Percentiles rank a stretch among this genome's conserved stretches.
These are phyloP conservation scores for Microcebus jonahi DNA, from an alignment of 2,113 vertebrate species.

Conservation along the genomic window DNA sequence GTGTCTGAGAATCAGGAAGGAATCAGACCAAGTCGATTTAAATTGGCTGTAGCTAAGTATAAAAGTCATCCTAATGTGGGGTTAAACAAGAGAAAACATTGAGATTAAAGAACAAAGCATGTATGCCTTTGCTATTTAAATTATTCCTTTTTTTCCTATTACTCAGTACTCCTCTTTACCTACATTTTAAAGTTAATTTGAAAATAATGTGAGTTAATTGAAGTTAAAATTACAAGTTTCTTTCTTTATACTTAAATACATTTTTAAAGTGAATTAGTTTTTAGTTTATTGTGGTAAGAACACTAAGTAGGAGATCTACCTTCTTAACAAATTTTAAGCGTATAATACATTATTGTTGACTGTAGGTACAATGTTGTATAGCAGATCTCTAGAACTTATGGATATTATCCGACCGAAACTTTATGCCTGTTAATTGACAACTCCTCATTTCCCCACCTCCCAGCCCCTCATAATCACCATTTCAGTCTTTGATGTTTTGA, in stretches of 20 bases:
- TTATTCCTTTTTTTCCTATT: background rate
- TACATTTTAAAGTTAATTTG: slow-evolving; percentile 30
- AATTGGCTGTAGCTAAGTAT: background rate
- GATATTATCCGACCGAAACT: background rate
- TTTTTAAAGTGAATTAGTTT: background rate
- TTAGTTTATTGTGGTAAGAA: background rate
- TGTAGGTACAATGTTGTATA: background rate
- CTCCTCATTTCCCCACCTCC: background rate
- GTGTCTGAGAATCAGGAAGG: background rate
- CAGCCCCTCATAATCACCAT: background rate
- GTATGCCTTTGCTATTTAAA: background rate
- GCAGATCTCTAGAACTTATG: background rate
- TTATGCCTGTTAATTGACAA: background rate
- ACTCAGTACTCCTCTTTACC: background rate
- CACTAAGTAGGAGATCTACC: background rate
- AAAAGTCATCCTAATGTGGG: background rate
- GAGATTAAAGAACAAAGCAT: background rate
- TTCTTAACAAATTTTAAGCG: background rate
- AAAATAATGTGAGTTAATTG: background rate
- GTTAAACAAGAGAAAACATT: background rate
- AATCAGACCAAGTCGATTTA: background rate
- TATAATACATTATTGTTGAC: background rate
- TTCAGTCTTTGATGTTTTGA: background rate
- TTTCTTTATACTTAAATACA: background rate
- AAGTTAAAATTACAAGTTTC: slow-evolving; percentile 14